phyloP scores from a whole-genome alignment of 2,797 vertebrate genomes.

The Trachops cirrhosus region DNA sequence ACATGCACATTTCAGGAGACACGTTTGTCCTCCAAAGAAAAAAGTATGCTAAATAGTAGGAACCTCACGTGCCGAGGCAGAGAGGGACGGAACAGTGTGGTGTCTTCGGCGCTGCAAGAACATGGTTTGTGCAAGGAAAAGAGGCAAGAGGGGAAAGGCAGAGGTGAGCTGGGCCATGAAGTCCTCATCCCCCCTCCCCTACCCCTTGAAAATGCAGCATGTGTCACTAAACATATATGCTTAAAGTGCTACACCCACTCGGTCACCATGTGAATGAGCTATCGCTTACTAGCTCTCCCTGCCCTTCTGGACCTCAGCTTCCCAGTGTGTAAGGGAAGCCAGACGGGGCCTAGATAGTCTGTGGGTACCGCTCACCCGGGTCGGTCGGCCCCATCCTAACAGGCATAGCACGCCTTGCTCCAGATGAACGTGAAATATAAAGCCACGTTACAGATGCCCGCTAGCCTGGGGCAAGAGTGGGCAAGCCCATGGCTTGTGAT shows the following conservation, averaged over 20 bases:
- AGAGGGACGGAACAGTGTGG: background rate
- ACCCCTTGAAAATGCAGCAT: background rate
- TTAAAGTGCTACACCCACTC: background rate
- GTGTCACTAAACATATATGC: background rate
- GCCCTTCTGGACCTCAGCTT: background rate
- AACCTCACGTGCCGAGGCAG: background rate
- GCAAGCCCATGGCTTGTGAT: background rate
- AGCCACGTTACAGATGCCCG: background rate
- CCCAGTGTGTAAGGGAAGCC: background rate
- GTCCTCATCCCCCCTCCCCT: accelerated
- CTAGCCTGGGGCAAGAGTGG: background rate
- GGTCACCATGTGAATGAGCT: background rate
- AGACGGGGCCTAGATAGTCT: background rate
- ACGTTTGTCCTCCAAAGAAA: background rate
- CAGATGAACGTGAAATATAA: background rate
- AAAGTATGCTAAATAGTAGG: background rate
- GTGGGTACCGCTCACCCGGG: background rate
- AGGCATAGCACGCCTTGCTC: background rate
- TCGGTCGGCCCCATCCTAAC: background rate
- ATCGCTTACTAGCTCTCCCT: background rate
- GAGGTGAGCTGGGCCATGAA: background rate
- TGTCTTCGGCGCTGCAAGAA: accelerated
- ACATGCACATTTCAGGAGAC: background rate
- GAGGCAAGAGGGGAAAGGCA: background rate
- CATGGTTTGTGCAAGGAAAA: background rate